Conservation (phyloP, 2,113 vertebrate species). For the Urocolius indicus region DNA sequence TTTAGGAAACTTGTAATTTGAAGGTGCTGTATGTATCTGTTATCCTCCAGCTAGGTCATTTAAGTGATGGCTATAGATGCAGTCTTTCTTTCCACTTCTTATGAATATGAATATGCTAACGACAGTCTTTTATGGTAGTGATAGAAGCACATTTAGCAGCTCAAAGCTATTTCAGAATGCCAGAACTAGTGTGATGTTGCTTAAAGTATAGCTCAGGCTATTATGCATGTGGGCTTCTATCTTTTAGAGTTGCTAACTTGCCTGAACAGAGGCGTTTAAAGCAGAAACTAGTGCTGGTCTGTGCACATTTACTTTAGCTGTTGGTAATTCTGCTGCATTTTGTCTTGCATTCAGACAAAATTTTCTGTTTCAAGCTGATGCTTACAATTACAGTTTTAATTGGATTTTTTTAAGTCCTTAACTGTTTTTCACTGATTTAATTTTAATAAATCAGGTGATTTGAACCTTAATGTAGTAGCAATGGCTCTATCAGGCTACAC, state of each 20-base stretch:
- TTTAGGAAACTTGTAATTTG: not conserved
- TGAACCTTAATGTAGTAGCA: slow-evolving; percentile 98
- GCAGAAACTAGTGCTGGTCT: not conserved
- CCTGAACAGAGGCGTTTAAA: not conserved
- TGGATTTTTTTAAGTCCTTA: not conserved
- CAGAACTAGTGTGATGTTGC: not conserved
- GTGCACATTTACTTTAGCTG: not conserved
- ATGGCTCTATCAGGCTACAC: slow-evolving; percentile 98
- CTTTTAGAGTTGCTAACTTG: not conserved
- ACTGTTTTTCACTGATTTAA: not conserved
- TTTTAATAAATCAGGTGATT: slow-evolving; percentile 83
- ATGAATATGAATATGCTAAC: not conserved
- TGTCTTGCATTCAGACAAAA: not conserved
- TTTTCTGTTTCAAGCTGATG: not conserved
- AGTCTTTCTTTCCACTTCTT: not conserved
- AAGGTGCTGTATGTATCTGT: not conserved
- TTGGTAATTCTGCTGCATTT: not conserved
- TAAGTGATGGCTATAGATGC: not conserved
- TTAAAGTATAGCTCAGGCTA: not conserved
- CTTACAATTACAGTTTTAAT: not conserved
- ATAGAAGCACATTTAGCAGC: not conserved
- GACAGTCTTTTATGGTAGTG: not conserved
- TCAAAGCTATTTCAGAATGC: not conserved
- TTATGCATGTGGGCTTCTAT: not conserved
- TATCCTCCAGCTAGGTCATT: not conserved